A percentile compares a stretch with the other conserved stretches of the same genome.
These are phyloP conservation scores for Sanderia malayensis DNA, from an alignment of 30 jellyfish, hydroid and myxozoan species.

Conservation along the genomic window DNA sequence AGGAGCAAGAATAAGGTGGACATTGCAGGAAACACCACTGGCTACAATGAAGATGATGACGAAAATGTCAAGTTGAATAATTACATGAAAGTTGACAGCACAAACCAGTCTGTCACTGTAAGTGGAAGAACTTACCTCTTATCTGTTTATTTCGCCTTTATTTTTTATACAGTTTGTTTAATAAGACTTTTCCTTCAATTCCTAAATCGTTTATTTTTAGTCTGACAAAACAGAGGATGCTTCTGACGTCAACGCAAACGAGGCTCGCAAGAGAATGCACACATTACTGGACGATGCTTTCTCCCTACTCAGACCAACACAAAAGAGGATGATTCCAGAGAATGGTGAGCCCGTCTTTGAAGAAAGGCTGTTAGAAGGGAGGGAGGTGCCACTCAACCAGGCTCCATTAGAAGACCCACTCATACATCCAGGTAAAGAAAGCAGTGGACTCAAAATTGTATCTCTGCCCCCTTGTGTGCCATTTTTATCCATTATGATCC, in stretches of 20 bases:
- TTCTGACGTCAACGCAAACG: conserved; percentile 70
- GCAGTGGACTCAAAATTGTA: no score
- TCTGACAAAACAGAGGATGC: conserved; percentile 36
- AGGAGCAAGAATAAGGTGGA: conserved; percentile 82
- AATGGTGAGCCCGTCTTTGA: conserved; percentile 17
- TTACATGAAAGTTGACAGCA: conserved; percentile 48
- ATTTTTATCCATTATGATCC: no score
- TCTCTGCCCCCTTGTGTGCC: no score
- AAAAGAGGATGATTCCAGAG: conserved; percentile 15
- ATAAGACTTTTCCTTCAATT: no score
- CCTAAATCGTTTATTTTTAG: no score
- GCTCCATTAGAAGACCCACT: conserved; percentile 12
- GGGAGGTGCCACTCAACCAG: conserved; percentile 16
- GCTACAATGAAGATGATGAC: conserved; percentile 6
- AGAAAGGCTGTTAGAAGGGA: conserved; percentile 20
- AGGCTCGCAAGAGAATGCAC: conserved; percentile 84
- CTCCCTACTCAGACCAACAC: conserved; percentile 62
- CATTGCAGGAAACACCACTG: conserved; percentile 54
- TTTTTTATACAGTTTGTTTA: no score
- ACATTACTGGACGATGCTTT: conserved; percentile 88
- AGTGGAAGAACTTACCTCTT: no score
- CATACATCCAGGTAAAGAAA: neutral
- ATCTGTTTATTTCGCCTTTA: no score
- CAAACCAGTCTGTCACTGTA: conserved; percentile 29
- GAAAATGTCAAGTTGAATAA: conserved; percentile 53